These are phyloP conservation scores for Chrysolina americana DNA, from an alignment of 2,888 invertebrate genomes.

Conservation along the genomic window DNA sequence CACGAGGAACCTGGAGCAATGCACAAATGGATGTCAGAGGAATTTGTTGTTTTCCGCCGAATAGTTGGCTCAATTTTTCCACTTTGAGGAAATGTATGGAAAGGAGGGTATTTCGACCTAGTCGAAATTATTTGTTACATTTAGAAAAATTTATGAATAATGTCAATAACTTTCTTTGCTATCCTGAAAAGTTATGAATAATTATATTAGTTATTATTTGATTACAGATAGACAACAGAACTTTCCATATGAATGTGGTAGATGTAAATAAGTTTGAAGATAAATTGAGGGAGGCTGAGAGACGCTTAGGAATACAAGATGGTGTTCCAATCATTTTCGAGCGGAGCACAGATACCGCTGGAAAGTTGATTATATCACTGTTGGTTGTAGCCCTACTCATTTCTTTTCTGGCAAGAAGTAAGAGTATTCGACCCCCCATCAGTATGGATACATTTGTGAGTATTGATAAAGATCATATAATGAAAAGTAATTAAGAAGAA, in stretches of 20 bases:
- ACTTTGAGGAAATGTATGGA: too few relatives aligned
- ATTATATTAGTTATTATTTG: slow-evolving; percentile 16
- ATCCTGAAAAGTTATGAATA: too few relatives aligned
- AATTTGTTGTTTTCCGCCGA: too few relatives aligned
- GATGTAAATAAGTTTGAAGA: slow-evolving; percentile 91
- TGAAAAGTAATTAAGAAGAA: too few relatives aligned
- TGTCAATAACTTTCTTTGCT: too few relatives aligned
- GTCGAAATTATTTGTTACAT: too few relatives aligned
- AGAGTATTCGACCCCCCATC: slow-evolving; percentile 77
- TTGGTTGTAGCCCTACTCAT: slow-evolving; percentile 79
- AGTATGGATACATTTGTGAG: slow-evolving; percentile 87
- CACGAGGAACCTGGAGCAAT: too few relatives aligned
- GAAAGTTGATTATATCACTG: slow-evolving; percentile 79
- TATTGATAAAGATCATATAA: slow-evolving; percentile 23
- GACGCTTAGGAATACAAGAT: slow-evolving; percentile 83
- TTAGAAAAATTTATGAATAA: too few relatives aligned
- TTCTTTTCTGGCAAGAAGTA: slow-evolving; percentile 78
- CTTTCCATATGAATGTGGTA: slow-evolving; percentile 88
- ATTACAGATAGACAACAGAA: slow-evolving; percentile 75
- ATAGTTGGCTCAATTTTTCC: too few relatives aligned
- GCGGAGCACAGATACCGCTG: slow-evolving; percentile 82
- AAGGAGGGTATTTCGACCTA: too few relatives aligned
- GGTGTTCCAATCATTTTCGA: slow-evolving; percentile 90
- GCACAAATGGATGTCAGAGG: too few relatives aligned
- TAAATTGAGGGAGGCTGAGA: slow-evolving; percentile 89